phyloP scores from a whole-genome alignment of 2,113 vertebrate genomes.

The Amphilophus citrinellus region DNA sequence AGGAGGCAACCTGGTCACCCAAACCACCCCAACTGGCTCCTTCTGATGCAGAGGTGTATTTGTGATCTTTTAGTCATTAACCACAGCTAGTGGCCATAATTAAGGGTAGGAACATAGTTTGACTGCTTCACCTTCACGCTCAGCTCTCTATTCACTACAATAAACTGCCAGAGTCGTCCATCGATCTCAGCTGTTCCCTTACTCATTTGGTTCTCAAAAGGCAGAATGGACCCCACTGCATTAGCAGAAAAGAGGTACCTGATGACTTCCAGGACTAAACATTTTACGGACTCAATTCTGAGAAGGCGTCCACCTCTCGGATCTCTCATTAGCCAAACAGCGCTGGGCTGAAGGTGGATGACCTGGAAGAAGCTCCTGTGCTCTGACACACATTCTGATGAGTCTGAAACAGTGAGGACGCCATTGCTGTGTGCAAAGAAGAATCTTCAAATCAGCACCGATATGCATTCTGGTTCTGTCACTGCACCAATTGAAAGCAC shows the following conservation, averaged over 20 bases:
- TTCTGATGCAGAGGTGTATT: neutral
- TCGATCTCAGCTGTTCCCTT: neutral
- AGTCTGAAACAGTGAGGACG: neutral
- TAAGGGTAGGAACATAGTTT: neutral
- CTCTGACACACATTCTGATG: neutral
- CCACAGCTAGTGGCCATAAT: neutral
- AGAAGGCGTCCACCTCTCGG: neutral
- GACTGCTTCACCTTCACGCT: neutral
- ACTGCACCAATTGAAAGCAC: neutral
- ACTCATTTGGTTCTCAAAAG: neutral
- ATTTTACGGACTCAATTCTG: neutral
- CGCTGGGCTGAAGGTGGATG: neutral
- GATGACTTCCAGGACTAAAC: neutral
- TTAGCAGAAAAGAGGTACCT: neutral
- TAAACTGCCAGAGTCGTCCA: neutral
- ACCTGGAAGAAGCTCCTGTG: neutral
- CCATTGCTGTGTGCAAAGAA: neutral
- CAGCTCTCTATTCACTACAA: neutral
- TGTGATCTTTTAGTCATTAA: neutral
- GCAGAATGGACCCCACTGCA: neutral
- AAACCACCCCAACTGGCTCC: neutral
- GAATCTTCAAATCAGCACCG: neutral
- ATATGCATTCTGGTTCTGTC: neutral
- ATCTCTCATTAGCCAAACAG: neutral
- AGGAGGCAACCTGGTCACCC: neutral